phyloP scores from a whole-genome alignment of 1,140 invertebrate genomes.

The Hycleus phaleratus region DNA sequence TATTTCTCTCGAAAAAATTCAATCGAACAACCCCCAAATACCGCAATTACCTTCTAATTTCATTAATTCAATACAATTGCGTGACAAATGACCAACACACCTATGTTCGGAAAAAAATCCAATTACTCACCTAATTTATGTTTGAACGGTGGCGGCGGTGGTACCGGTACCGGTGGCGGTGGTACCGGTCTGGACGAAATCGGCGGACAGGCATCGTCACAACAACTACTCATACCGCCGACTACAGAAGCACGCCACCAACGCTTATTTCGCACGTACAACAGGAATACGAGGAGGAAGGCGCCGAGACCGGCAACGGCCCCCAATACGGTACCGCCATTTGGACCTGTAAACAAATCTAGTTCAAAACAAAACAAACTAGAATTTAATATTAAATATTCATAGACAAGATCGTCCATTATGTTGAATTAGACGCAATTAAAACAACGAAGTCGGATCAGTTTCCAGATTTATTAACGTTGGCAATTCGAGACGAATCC shows the following conservation, averaged over 20 bases:
- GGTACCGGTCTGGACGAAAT: constrained; percentile 43
- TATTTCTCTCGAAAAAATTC: too few species aligned
- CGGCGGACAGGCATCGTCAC: constrained; percentile 47
- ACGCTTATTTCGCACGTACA: constrained; percentile 73
- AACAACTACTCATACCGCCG: constrained; percentile 47
- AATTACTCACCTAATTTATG: constrained; percentile 33
- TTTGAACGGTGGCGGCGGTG: constrained; percentile 20
- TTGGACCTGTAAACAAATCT: constrained; percentile 49
- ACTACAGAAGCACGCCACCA: constrained; percentile 59
- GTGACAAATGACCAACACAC: background rate
- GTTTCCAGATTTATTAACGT: too few species aligned
- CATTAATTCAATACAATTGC: background rate
- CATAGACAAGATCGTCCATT: too few species aligned
- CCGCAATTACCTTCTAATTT: background rate
- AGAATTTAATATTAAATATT: background rate
- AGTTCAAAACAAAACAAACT: background rate
- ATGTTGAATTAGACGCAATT: too few species aligned
- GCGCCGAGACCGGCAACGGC: constrained; percentile 66
- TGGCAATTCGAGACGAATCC: too few species aligned
- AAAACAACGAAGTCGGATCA: too few species aligned
- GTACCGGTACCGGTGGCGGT: constrained; percentile 41
- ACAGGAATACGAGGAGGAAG: constrained; percentile 66
- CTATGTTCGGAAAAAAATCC: background rate
- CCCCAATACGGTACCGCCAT: constrained; percentile 65
- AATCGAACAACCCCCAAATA: too few species aligned